phyloP scores from a whole-genome alignment of 1,140 invertebrate genomes.

The Saccostrea glomerata region DNA sequence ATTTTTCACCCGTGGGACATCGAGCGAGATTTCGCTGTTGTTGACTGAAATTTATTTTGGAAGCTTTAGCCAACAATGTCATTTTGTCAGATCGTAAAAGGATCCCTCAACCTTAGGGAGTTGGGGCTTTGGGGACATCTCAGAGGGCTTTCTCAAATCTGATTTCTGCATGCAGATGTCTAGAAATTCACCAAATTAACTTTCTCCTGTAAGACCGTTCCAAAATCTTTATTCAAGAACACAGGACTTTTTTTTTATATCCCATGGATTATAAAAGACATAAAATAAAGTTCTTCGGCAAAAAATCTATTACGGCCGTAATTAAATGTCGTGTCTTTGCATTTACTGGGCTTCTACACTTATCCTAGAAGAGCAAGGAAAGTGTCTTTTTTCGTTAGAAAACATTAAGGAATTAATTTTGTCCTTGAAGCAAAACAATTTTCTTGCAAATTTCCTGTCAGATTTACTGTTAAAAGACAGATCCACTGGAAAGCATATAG shows the following conservation, averaged over 20 bases:
- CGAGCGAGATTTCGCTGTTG: neutral
- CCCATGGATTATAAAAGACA: constrained; percentile 55
- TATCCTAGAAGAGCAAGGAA: constrained; percentile 47
- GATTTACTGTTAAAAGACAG: neutral
- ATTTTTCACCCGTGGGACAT: neutral
- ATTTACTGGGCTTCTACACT: constrained; percentile 52
- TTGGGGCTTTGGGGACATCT: constrained; percentile 32
- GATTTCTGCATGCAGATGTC: constrained; percentile 41
- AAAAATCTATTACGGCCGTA: constrained; percentile 60
- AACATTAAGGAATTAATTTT: constrained; percentile 42
- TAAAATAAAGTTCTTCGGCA: constrained; percentile 55
- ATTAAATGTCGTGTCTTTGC: constrained; percentile 57
- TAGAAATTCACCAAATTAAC: constrained; percentile 29
- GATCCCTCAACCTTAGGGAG: constrained; percentile 40
- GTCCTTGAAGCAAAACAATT: constrained; percentile 16
- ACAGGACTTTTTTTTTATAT: constrained; percentile 56
- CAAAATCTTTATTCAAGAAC: constrained; percentile 54
- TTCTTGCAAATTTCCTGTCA: neutral
- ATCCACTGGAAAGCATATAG: neutral
- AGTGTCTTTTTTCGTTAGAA: neutral
- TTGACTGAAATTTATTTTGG: constrained; percentile 30
- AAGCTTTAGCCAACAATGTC: constrained; percentile 31
- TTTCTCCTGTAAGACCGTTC: constrained; percentile 27
- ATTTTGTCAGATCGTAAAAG: constrained; percentile 56
- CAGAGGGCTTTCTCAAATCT: constrained; percentile 26